Conservation (phyloP, 1,140 invertebrate genomes). For the Neocloeon triangulifer region DNA sequence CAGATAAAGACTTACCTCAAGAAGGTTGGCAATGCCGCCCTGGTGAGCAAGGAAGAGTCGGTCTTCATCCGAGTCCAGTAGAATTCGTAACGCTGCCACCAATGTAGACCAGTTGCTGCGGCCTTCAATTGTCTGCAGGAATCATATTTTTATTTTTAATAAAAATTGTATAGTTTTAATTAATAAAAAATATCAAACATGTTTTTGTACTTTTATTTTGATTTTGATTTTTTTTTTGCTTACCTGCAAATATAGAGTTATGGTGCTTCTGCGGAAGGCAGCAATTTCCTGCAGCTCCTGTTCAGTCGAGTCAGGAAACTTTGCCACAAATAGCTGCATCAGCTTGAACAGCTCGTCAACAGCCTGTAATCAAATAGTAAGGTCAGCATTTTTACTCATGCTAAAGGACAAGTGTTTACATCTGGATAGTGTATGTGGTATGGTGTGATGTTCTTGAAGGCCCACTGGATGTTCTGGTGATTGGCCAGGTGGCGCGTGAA, state of each 20-base stretch:
- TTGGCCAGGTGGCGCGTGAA: conserved; percentile 68
- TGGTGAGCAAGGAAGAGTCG: conserved; percentile 69
- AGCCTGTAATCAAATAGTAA: conserved; percentile 25
- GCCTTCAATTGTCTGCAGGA: conserved; percentile 48
- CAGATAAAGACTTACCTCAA: conserved; percentile 39
- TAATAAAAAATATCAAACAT: no score
- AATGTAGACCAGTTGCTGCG: conserved; percentile 71
- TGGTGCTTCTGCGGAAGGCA: conserved; percentile 55
- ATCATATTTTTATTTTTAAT: no score
- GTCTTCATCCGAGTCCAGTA: conserved; percentile 76
- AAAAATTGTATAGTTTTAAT: no score
- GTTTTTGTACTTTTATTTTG: no score
- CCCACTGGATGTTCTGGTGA: conserved; percentile 91
- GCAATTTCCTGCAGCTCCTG: conserved; percentile 59
- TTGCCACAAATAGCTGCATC: conserved; percentile 60
- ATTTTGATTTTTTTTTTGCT: no score
- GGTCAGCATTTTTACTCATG: conserved; percentile 2
- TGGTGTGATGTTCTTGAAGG: conserved; percentile 86
- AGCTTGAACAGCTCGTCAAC: conserved; percentile 78
- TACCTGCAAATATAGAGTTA: conserved; percentile 56
- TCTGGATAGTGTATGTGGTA: conserved; percentile 78
- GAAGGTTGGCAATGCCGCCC: conserved; percentile 64
- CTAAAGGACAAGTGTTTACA: conserved; percentile 18
- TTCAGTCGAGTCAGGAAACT: conserved; percentile 49
- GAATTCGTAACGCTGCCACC: conserved; percentile 59